These are phyloP conservation scores for Ganaspis sp. DNA, from an alignment of 1,140 invertebrate genomes.

Conservation along the genomic window DNA sequence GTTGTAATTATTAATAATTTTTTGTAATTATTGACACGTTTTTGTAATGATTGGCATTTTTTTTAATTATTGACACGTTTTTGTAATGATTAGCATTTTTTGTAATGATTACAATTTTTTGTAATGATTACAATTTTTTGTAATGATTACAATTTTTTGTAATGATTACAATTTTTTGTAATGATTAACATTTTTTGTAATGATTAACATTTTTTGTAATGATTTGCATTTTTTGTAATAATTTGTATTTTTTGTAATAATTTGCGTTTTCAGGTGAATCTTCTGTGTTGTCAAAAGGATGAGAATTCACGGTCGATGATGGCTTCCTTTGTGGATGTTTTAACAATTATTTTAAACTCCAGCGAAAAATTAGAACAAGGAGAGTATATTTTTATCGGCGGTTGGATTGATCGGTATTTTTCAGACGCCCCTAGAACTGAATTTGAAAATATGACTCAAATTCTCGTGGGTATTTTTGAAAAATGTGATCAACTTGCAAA, in stretches of 20 bases:
- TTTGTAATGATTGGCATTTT: no score
- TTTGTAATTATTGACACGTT: no score
- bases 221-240: no score
- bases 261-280: constrained; percentile 61
- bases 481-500: constrained; percentile 54
- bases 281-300: constrained; percentile 65
- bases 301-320: constrained; percentile 66
- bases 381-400: constrained; percentile 70
- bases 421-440: constrained; percentile 62
- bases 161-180: no score
- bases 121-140: no score
- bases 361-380: constrained; percentile 63
- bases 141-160: no score
- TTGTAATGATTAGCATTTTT: no score
- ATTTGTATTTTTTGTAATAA: neutral
- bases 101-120: no score
- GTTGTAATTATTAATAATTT: no score
- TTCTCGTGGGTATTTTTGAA: constrained; percentile 60
- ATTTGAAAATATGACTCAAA: constrained; percentile 57
- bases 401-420: constrained; percentile 72
- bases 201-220: no score
- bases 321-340: constrained; percentile 68
- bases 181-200: no score
- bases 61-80: no score
- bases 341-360: constrained; percentile 63